Conservation (phyloP, 2,888 invertebrate species). For the Heliconius erato region DNA sequence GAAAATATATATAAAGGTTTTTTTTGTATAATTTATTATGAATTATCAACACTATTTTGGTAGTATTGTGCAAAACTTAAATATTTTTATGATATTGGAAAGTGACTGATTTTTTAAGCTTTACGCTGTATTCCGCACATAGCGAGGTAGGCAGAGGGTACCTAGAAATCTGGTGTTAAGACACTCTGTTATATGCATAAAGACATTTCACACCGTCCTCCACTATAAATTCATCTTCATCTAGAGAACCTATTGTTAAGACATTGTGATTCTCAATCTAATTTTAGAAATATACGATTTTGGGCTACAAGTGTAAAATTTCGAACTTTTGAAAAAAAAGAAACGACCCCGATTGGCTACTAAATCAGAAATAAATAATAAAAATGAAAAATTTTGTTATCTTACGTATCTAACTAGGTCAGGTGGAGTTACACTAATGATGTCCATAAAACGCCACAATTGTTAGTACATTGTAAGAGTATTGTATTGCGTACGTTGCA, state of each 20-base stretch:
- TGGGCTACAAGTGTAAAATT: neutral
- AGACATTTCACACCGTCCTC: too few species aligned
- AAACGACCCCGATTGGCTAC: neutral
- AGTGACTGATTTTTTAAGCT: neutral
- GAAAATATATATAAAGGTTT: neutral
- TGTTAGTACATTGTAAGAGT: neutral
- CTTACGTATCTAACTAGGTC: neutral
- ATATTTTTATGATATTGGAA: neutral
- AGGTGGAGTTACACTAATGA: neutral
- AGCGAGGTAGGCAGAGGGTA: too few species aligned
- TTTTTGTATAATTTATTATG: neutral
- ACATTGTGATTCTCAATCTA: too few species aligned
- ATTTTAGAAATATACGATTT: neutral
- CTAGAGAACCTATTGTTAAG: neutral
- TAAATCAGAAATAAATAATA: neutral
- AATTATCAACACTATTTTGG: neutral
- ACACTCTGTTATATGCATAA: too few species aligned
- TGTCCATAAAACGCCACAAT: neutral
- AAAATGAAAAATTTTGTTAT: neutral
- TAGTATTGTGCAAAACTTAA: neutral
- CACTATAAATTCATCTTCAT: too few species aligned
- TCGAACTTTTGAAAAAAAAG: neutral
- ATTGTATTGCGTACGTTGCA: neutral
- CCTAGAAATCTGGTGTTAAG: too few species aligned
- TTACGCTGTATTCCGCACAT: too few species aligned